These are phyloP conservation scores for Malacoraja senta DNA, from an alignment of 2,797 vertebrate species.

Conservation along the genomic window DNA sequence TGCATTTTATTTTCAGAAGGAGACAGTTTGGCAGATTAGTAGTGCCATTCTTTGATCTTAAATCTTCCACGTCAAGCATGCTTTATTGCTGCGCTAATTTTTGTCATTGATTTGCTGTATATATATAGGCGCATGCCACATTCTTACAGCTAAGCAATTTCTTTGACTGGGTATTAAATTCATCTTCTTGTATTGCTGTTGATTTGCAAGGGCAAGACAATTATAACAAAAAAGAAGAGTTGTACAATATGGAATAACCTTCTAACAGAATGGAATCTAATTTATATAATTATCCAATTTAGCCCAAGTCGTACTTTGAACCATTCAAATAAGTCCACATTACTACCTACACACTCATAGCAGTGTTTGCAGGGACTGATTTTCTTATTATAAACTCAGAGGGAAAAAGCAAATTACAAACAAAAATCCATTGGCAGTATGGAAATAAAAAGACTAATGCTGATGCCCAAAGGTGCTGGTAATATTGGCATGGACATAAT, in stretches of 20 bases:
- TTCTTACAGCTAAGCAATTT: neutral
- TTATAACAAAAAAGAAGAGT: neutral
- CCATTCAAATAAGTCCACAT: neutral
- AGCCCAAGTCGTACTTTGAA: neutral
- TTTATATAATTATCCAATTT: neutral
- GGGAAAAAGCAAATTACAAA: neutral
- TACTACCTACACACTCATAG: neutral
- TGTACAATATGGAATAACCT: neutral
- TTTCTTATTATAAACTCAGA: neutral
- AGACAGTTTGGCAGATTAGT: neutral
- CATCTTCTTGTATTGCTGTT: neutral
- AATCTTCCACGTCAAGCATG: neutral
- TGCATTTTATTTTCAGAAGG: neutral
- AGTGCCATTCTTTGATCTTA: neutral
- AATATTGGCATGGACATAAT: too few species aligned
- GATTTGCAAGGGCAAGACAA: neutral
- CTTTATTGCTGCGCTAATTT: neutral
- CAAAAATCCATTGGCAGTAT: neutral
- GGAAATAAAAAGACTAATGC: too few species aligned
- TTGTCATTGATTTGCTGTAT: neutral
- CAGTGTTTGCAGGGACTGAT: too few species aligned
- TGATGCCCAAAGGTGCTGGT: too few species aligned
- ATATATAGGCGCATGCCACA: neutral
- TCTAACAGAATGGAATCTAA: neutral
- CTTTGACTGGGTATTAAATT: neutral